phyloP scores from a whole-genome alignment of 1,140 invertebrate species.

The Lysiphlebus fabarum region DNA sequence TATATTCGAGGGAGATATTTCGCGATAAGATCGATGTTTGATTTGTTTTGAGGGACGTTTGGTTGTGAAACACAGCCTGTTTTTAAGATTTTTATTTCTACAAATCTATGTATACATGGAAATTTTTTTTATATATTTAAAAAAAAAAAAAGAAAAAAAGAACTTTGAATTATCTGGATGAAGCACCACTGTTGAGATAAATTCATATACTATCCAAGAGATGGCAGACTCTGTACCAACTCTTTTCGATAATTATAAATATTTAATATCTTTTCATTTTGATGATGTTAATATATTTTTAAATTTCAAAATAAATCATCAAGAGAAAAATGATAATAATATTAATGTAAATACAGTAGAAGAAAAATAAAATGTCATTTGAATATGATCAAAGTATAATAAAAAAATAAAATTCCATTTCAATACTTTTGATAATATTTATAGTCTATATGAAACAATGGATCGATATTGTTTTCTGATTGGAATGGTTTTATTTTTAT shows the following conservation, averaged over 20 bases:
- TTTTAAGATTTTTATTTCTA: too few species aligned
- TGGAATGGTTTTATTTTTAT: slow-evolving; percentile 29
- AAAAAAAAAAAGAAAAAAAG: not conserved
- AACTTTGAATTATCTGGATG: slow-evolving; percentile 30
- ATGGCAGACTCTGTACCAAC: slow-evolving; percentile 34
- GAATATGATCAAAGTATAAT: too few species aligned
- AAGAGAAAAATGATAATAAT: not conserved
- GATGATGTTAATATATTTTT: not conserved
- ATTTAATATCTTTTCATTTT: not conserved
- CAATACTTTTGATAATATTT: slow-evolving; percentile 45
- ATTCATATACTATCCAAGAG: slow-evolving; percentile 32
- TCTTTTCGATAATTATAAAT: not conserved
- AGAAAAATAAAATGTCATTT: not conserved
- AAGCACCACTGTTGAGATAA: slow-evolving; percentile 13
- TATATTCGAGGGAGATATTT: slow-evolving; percentile 11
- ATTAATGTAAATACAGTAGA: too few species aligned
- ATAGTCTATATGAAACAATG: slow-evolving; percentile 50
- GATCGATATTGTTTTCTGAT: slow-evolving; percentile 58
- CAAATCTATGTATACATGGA: not conserved
- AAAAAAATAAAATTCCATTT: slow-evolving; percentile 1
- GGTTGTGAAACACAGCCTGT: not conserved
- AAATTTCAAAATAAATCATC: too few species aligned
- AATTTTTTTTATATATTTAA: not conserved
- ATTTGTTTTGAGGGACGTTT: not conserved
- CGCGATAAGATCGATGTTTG: slow-evolving; percentile 14